Conservation (phyloP, 2,113 vertebrate genomes). For the zebrafish (Danio rerio) region GRCz12tu NC_133186.1:38500001-38500500, state of each 20-base stretch:
- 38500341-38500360: neutral
- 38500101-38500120: neutral
- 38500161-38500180: no score
- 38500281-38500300: neutral
- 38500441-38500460: no score
- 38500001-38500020: conserved; percentile 33
- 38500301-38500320: neutral
- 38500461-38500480: no score
- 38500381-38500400: no score
- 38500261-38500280: no score
- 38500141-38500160: neutral
- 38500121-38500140: neutral
- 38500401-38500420: no score
- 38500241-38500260: no score
- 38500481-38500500: no score
- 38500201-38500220: no score
- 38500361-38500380: neutral
- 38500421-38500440: no score
- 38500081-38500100: neutral
- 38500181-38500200: no score
- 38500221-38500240: no score
- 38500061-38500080: conserved; percentile 13
- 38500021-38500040: conserved; percentile 20
- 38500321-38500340: neutral
- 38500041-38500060: conserved; percentile 21